A percentile compares a stretch with the other conserved stretches of the same genome.
These are phyloP conservation scores for Trachymyrmex cornetzi DNA, from an alignment of 1,140 invertebrate genomes.

Conservation along the genomic window DNA sequence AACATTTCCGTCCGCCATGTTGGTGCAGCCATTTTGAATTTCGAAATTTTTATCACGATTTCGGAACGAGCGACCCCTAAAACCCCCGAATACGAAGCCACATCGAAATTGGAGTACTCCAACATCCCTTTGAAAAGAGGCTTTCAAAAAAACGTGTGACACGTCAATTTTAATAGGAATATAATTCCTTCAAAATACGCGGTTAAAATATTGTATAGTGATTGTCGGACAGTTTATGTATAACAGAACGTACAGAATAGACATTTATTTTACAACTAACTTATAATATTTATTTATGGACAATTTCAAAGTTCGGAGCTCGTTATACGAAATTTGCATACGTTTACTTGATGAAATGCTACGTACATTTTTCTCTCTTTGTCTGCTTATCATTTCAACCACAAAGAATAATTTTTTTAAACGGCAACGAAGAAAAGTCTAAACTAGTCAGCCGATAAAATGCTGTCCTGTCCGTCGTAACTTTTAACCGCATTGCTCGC, in stretches of 20 bases:
- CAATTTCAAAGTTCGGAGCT: slow-evolving; percentile 6
- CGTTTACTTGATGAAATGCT: neutral
- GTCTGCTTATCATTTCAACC: neutral
- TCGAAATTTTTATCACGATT: too few species aligned
- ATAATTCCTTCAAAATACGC: neutral
- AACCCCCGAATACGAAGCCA: too few species aligned
- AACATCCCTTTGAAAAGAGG: too few species aligned
- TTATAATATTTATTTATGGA: slow-evolving; percentile 15
- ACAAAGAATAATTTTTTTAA: slow-evolving; percentile 28
- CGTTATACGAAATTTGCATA: slow-evolving; percentile 21
- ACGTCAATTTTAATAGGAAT: neutral
- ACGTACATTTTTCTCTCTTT: neutral
- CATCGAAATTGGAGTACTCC: too few species aligned
- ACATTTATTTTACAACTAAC: slow-evolving; percentile 6
- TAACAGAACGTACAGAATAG: neutral
- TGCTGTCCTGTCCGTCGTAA: neutral
- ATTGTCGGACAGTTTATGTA: neutral
- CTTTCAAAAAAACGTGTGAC: too few species aligned
- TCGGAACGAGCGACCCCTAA: too few species aligned
- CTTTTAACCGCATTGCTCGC: slow-evolving; percentile 28
- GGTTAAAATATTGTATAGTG: neutral
- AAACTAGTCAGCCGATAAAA: slow-evolving; percentile 31
- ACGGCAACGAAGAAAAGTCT: neutral
- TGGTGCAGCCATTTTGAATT: too few species aligned
- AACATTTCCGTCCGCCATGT: too few species aligned